A percentile compares a stretch with the other conserved stretches of the same genome.
Evolutionary conservation across 2,113 vertebrate species (phyloP).

Genomic region (Apodemus sylvaticus): DNA sequence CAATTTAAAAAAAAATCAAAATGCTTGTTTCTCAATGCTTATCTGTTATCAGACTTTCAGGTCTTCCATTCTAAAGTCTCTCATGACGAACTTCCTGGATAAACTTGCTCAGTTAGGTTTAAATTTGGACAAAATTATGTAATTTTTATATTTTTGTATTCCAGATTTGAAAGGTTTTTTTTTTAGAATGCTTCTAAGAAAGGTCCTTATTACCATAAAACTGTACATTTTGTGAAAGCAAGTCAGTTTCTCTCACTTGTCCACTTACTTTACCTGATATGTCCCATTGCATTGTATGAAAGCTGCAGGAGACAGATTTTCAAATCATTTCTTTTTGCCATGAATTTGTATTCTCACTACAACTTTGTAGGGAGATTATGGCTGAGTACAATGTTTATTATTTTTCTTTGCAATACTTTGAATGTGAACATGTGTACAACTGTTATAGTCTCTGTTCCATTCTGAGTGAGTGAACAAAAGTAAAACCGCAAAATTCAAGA

Average conservation of each 20-base stretch:
- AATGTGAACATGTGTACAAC: not conserved
- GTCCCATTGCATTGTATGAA: not conserved
- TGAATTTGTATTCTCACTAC: not conserved
- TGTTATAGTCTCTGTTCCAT: not conserved
- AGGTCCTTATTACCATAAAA: not conserved
- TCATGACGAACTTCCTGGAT: not conserved
- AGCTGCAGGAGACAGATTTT: not conserved
- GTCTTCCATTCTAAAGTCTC: not conserved
- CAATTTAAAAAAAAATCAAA: not conserved
- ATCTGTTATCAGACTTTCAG: slow-evolving; percentile 50
- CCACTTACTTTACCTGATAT: not conserved
- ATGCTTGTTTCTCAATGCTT: not conserved
- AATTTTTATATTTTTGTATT: slow-evolving; percentile 8
- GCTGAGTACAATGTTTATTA: not conserved
- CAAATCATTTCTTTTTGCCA: not conserved
- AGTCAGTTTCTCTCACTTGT: not conserved
- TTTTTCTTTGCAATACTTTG: not conserved
- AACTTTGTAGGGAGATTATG: not conserved
- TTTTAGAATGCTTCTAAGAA: not conserved
- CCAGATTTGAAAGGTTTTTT: not conserved
- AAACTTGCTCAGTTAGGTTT: not conserved
- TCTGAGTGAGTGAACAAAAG: not conserved
- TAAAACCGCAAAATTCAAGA: not conserved
- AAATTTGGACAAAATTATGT: not conserved
- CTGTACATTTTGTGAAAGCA: not conserved